Conservation (phyloP, 2,113 vertebrate genomes). For the Eulacestoma nigropectus region DNA sequence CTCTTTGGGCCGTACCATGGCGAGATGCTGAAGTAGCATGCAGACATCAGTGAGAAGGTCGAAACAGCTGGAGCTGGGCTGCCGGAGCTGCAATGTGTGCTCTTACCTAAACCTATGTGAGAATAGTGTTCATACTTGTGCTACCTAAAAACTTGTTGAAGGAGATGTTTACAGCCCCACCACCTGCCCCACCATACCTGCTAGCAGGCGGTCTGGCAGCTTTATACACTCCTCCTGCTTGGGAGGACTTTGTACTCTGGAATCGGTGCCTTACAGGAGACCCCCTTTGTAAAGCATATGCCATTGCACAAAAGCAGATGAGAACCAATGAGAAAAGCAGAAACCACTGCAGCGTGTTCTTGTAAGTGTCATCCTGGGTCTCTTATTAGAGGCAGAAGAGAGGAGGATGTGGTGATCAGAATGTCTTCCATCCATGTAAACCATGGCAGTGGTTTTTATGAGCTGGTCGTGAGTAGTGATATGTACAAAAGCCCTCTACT, state of each 20-base stretch:
- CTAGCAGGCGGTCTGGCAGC: not conserved
- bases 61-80: not conserved
- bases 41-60: not conserved
- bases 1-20: not conserved
- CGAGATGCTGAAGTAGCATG: not conserved
- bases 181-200: not conserved
- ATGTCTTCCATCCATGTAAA: fast-evolving
- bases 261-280: not conserved
- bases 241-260: not conserved
- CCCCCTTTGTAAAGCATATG: not conserved
- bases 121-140: not conserved
- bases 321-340: not conserved
- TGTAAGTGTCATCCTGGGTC: not conserved
- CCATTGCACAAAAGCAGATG: not conserved
- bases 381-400: not conserved
- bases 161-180: not conserved
- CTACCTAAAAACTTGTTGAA: not conserved
- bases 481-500: not conserved
- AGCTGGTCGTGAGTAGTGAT: not conserved
- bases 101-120: not conserved
- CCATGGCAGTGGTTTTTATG: not conserved
- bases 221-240: fast-evolving
- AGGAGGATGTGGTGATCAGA: not conserved
- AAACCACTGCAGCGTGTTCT: not conserved
- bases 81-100: not conserved